phyloP scores from a whole-genome alignment of 2,888 invertebrate species.

The Opisthograptis luteolata region DNA sequence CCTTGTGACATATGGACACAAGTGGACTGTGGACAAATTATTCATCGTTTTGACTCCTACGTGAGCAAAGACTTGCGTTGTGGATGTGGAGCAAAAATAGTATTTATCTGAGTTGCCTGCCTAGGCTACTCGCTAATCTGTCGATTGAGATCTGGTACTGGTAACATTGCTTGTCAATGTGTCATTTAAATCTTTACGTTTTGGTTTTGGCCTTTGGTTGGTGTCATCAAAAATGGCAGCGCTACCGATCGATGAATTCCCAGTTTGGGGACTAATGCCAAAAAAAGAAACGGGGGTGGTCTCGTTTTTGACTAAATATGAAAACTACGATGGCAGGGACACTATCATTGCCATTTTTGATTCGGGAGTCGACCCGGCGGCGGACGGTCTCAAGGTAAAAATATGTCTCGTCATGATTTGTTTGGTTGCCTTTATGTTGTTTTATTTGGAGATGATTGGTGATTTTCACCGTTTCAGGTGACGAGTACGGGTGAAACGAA shows the following conservation, averaged over 20 bases:
- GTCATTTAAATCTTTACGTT: too few relatives aligned
- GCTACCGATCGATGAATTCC: conserved; percentile 88
- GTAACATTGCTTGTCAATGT: too few relatives aligned
- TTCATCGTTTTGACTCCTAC: too few relatives aligned
- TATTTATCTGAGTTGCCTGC: too few relatives aligned
- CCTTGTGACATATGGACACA: too few relatives aligned
- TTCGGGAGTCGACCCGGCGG: conserved; percentile 98
- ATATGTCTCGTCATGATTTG: conserved; percentile 77
- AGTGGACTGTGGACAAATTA: too few relatives aligned
- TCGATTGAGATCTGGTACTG: too few relatives aligned
- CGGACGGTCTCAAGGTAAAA: conserved; percentile 95
- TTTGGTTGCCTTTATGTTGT: conserved; percentile 46
- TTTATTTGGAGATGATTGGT: conserved; percentile 23
- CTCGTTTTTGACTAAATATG: conserved; percentile 94
- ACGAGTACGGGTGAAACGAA: conserved; percentile 96
- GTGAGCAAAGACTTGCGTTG: too few relatives aligned
- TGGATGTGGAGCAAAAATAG: too few relatives aligned
- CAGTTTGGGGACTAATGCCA: conserved; percentile 93
- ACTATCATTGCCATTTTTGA: conserved; percentile 98
- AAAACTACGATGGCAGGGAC: conserved; percentile 95
- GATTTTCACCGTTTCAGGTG: conserved; percentile 82
- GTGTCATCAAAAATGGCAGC: conserved; percentile 82
- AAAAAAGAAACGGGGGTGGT: conserved; percentile 97
- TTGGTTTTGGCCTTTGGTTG: too few relatives aligned
- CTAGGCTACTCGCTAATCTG: too few relatives aligned